Conservation (phyloP, 2,888 invertebrate genomes). For the Papilio protenor region DNA sequence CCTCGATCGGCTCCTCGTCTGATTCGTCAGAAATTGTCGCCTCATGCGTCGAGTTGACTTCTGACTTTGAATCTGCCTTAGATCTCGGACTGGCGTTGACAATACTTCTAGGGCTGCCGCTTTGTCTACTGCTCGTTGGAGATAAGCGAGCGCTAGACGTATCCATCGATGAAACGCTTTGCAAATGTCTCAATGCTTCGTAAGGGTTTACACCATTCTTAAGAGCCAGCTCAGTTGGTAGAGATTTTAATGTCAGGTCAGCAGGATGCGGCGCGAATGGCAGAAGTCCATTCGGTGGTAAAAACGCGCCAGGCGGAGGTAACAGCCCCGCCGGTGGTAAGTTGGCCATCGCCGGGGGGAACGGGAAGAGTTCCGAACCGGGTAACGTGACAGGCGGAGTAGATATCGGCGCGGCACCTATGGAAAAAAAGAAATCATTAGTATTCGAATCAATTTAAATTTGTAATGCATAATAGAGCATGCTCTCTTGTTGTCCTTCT, state of each 20-base stretch:
- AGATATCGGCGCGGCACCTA: constrained; percentile 71
- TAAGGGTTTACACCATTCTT: constrained; percentile 85
- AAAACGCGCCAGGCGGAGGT: constrained; percentile 83
- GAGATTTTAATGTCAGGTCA: constrained; percentile 76
- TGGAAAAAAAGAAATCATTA: constrained; percentile 63
- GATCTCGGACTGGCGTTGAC: constrained; percentile 76
- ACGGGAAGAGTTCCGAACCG: constrained; percentile 76
- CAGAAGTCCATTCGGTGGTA: constrained; percentile 82
- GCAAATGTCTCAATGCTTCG: constrained; percentile 79
- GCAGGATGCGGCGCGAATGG: constrained; percentile 83
- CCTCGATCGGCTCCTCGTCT: constrained; percentile 90
- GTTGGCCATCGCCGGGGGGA: constrained; percentile 74
- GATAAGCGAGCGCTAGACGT: constrained; percentile 80
- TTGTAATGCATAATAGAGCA: constrained; percentile 47
- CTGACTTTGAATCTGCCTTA: constrained; percentile 83
- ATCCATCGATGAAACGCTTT: constrained; percentile 77
- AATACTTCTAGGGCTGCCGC: constrained; percentile 80
- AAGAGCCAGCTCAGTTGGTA: constrained; percentile 79
- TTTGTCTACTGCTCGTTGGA: constrained; percentile 83
- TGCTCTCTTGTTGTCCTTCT: constrained; percentile 57
- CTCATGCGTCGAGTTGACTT: constrained; percentile 86
- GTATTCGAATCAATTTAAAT: constrained; percentile 47
- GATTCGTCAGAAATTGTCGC: constrained; percentile 86
- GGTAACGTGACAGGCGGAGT: constrained; percentile 72
- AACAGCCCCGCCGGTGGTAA: constrained; percentile 79